These are phyloP conservation scores for Dipodomys spectabilis DNA, from an alignment of 2,113 vertebrate species.

Conservation along the genomic window DNA sequence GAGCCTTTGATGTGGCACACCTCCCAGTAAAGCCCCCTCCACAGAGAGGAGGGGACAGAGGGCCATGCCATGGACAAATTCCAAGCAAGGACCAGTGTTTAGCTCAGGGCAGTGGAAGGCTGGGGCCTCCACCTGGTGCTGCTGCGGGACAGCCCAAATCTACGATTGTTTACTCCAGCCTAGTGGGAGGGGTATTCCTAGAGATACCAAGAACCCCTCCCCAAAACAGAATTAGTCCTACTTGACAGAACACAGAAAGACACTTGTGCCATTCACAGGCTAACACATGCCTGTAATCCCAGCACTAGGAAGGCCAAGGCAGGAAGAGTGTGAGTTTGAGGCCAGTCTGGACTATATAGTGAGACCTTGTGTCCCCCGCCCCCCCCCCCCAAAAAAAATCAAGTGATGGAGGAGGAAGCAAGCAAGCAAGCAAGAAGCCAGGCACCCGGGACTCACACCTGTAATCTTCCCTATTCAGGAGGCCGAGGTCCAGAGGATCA, in stretches of 20 bases:
- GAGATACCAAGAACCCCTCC: neutral
- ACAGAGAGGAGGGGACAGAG: neutral
- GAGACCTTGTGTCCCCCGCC: neutral
- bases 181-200: neutral
- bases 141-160: neutral
- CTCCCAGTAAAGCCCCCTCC: conserved; percentile 6
- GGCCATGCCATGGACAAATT: conserved; percentile 1
- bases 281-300: too few relatives aligned
- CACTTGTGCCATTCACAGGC: neutral
- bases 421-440: too few relatives aligned
- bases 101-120: neutral
- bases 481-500: too few relatives aligned
- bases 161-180: neutral
- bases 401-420: too few relatives aligned
- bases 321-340: too few relatives aligned
- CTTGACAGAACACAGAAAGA: neutral
- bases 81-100: neutral
- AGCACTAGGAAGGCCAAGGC: too few relatives aligned
- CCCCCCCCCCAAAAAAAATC: too few relatives aligned
- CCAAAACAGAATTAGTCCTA: neutral
- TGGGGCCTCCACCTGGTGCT: neutral
- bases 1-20: conserved; percentile 53
- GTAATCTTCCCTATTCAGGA: too few relatives aligned
- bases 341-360: too few relatives aligned
- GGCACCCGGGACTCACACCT: too few relatives aligned